A percentile compares a stretch with the other conserved stretches of the same genome.
Evolutionary conservation across 1,140 invertebrate species (phyloP).

Genomic region (Andricus grossulariae): DNA sequence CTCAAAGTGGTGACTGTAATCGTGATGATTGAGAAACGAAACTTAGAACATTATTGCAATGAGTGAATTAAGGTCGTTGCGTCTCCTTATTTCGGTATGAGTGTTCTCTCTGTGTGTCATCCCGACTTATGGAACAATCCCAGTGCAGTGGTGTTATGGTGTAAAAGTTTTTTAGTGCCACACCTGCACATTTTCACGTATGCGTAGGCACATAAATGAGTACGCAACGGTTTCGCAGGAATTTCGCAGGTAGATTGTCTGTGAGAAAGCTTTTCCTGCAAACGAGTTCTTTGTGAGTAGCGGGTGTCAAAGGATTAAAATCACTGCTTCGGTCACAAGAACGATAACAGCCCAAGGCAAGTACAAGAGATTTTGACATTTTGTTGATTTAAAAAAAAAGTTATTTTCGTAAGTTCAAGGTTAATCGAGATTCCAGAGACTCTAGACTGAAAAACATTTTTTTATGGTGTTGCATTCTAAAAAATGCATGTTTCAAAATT

Average conservation of each 20-base stretch:
- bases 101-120: not conserved
- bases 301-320: not conserved
- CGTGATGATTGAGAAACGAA: not conserved
- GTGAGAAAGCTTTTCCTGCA: not conserved
- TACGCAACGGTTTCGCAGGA: conserved; percentile 11
- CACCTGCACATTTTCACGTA: conserved; percentile 26
- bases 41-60: not conserved
- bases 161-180: conserved; percentile 5
- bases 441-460: not conserved
- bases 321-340: conserved; percentile 2
- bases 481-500: not conserved
- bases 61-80: not conserved
- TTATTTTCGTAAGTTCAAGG: not conserved
- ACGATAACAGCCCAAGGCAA: not conserved
- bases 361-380: conserved; percentile 22
- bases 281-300: conserved; percentile 19
- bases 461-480: not conserved
- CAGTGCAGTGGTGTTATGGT: not conserved
- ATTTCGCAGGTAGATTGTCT: conserved; percentile 12
- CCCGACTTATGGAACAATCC: not conserved
- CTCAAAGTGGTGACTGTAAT: not conserved
- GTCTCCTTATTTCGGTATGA: not conserved
- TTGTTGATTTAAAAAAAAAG: not conserved
- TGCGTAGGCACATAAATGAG: conserved; percentile 5
- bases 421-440: not conserved